These are phyloP conservation scores for Toxotes lorentzi DNA, from an alignment of 2,797 vertebrate species.

Conservation along the genomic window DNA sequence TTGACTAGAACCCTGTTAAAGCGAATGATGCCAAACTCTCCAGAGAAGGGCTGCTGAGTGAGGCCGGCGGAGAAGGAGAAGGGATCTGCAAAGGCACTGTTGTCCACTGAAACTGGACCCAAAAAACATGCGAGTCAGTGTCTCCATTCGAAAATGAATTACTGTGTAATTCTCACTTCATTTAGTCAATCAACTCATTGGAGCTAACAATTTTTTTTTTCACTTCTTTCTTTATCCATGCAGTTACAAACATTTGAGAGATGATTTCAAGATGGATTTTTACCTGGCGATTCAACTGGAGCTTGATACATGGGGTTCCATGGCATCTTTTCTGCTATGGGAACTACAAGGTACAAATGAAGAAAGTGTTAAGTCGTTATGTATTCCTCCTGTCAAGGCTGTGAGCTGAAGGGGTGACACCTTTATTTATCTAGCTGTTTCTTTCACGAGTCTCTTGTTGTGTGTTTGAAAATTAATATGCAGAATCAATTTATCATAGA, in stretches of 20 bases:
- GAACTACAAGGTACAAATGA: conserved; percentile 53
- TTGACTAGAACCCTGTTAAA: conserved; percentile 97
- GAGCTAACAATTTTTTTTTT: neutral
- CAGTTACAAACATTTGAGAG: neutral
- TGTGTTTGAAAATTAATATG: neutral
- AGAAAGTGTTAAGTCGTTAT: conserved; percentile 9
- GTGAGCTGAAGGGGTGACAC: neutral
- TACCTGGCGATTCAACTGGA: conserved; percentile 76
- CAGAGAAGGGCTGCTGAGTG: conserved; percentile 85
- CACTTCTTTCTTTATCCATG: neutral
- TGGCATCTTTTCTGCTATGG: conserved; percentile 62
- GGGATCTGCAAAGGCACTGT: conserved; percentile 66
- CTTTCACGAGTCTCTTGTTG: neutral
- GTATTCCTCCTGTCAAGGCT: neutral
- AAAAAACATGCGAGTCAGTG: neutral
- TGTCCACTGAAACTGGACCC: conserved; percentile 64
- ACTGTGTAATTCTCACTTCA: neutral
- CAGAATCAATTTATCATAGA: neutral
- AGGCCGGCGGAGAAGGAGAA: conserved; percentile 96
- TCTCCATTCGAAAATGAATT: neutral
- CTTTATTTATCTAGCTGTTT: conserved; percentile 24
- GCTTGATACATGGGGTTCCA: conserved; percentile 68
- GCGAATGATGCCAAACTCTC: conserved; percentile 88
- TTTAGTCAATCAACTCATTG: neutral
- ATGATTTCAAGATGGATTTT: neutral